Evolutionary conservation across 2,113 vertebrate species (phyloP), one percentile per base, ranked within the genome.

Genomic region (Rhea pennata): DNA sequence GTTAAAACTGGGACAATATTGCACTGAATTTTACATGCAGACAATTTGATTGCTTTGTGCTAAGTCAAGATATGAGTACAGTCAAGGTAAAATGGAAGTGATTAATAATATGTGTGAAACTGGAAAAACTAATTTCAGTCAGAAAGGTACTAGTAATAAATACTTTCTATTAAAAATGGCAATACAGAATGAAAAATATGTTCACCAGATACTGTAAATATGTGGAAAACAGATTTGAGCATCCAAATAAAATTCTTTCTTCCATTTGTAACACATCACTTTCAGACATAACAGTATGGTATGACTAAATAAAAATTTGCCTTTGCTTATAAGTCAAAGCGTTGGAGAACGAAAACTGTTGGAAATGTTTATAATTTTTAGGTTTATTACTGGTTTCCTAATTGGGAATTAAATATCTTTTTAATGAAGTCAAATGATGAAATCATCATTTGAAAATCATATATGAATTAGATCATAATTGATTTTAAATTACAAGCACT

Each of bases 361-460:
- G 26, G 56, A 84, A 92, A 86, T 0, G 2, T 48, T 10, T 56
- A 14, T 20, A 44, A 39, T 54, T 86, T 88, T 87, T 65, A 83
- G 48, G 89, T 80, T 95, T 95, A 86, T 76, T 93, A 65, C 54
- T 90, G 40, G 23, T 59, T 96, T 97, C 31, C 61, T 95, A 88
- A 95, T 58, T 72, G 85, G 77, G 56, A 95, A 95, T 84, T 91
- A 87, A 92, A 81, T 94, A 77, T 31, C 4, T 92, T 95, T 89
- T 36, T 29, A 56, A 27, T 56, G 54, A 56, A 56, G 27, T 56
- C 54, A 83, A 93, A 62, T 87, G 26, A 92, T 93, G 90, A 91
- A 94, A 88, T 96, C 51, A 91, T 90, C 77, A 80, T 90, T 95
- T 95, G 70, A 96, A 97, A 97, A 96, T 95, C 80, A 90, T 92